A percentile compares a stretch with the other conserved stretches of the same genome.
These are phyloP conservation scores for Fragum fragum DNA, from an alignment of 2,888 invertebrate species.

Conservation along the genomic window DNA sequence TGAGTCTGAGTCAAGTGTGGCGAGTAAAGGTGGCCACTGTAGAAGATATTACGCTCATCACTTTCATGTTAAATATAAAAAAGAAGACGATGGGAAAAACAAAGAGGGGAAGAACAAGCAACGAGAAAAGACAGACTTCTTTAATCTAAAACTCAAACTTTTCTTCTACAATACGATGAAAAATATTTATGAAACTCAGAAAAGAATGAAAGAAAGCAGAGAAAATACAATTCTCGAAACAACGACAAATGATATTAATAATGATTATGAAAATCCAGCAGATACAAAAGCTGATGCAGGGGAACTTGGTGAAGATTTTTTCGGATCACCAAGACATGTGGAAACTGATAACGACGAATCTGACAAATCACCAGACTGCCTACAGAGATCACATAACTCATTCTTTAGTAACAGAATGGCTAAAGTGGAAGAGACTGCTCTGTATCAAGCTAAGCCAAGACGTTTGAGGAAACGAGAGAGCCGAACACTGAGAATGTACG, in stretches of 20 bases:
- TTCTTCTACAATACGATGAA: slow-evolving; percentile 59
- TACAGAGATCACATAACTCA: slow-evolving; percentile 18
- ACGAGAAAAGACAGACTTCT: slow-evolving; percentile 47
- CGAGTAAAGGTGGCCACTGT: slow-evolving; percentile 51
- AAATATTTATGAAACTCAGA: slow-evolving; percentile 26
- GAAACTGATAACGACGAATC: neutral
- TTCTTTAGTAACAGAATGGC: neutral
- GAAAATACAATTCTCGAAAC: neutral
- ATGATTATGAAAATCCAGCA: neutral
- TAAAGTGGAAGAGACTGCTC: neutral
- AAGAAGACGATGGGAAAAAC: slow-evolving; percentile 20
- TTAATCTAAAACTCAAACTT: slow-evolving; percentile 55
- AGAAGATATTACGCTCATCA: slow-evolving; percentile 62
- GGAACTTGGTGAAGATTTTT: slow-evolving; percentile 4
- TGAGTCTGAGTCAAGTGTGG: slow-evolving; percentile 45
- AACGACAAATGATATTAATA: neutral
- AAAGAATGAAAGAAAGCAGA: slow-evolving; percentile 1
- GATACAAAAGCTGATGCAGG: neutral
- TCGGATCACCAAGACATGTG: slow-evolving; percentile 3
- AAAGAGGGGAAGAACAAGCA: slow-evolving; percentile 30
- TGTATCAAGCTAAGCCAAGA: neutral
- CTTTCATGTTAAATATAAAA: slow-evolving; percentile 45
- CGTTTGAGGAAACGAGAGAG: neutral
- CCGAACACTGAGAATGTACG: slow-evolving; percentile 8
- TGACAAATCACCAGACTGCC: neutral